A percentile compares a stretch with the other conserved stretches of the same genome.
Conservation (phyloP, 2,113 vertebrate species). For the Mormyrus iriodes region DNA sequence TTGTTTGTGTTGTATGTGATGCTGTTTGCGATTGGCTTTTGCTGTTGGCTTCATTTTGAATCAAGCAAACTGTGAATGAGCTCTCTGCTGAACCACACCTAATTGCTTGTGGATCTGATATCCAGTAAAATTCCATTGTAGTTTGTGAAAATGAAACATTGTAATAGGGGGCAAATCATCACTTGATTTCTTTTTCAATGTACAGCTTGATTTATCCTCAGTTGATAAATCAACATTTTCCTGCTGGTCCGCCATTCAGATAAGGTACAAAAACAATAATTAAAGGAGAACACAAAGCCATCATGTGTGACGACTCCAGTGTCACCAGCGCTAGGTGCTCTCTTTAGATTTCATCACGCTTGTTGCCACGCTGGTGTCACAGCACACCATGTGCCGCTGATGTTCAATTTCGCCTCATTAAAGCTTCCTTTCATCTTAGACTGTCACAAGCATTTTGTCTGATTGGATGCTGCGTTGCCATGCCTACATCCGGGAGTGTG, state of each 20-base stretch:
- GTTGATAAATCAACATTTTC: not conserved
- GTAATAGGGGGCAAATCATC: not conserved
- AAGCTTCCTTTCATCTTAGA: constrained; percentile 7
- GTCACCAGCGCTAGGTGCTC: not conserved
- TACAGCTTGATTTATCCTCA: not conserved
- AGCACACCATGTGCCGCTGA: not conserved
- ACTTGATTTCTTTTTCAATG: not conserved
- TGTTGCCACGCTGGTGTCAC: constrained; percentile 23
- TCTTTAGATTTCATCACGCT: constrained; percentile 1
- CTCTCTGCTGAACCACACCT: not conserved
- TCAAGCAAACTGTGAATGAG: not conserved
- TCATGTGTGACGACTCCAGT: not conserved
- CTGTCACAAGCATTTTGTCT: not conserved
- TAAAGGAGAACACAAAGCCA: not conserved
- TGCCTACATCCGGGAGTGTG: constrained; percentile 6
- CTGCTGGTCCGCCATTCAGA: not conserved
- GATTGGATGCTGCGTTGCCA: constrained; percentile 10
- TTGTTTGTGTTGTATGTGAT: not conserved
- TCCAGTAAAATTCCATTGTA: not conserved
- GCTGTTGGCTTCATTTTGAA: not conserved
- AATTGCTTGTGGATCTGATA: not conserved
- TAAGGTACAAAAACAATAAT: not conserved
- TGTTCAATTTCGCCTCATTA: constrained; percentile 34
- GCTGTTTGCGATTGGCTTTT: not conserved
- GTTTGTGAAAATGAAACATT: not conserved